Evolutionary conservation across 2,888 invertebrate species (phyloP).

Genomic region (Conistra vaccinii): DNA sequence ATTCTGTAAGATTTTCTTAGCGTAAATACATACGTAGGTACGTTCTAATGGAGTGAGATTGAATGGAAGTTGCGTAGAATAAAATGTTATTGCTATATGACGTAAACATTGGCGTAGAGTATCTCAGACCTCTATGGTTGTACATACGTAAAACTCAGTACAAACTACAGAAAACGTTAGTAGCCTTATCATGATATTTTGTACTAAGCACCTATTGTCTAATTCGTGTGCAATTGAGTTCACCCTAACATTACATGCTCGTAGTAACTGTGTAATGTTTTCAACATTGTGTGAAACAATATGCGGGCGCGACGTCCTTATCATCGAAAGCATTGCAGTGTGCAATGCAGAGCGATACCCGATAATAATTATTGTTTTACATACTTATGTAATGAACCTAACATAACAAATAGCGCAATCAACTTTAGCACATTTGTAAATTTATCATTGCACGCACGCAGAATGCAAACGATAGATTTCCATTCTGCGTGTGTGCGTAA

Average conservation of each 20-base stretch:
- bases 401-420: conserved; percentile 65
- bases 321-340: conserved; percentile 71
- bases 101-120: conserved; percentile 14
- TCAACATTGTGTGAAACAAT: conserved; percentile 64
- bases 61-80: conserved; percentile 4
- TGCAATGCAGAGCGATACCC: conserved; percentile 75
- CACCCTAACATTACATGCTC: conserved; percentile 55
- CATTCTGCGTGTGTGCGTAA: conserved; percentile 20
- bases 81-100: conserved; percentile 6
- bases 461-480: too few relatives aligned
- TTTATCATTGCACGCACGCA: too few relatives aligned
- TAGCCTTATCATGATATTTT: conserved; percentile 26
- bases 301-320: conserved; percentile 78
- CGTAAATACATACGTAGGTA: background rate
- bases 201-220: conserved; percentile 49
- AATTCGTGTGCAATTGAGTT: conserved; percentile 56
- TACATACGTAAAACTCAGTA: conserved; percentile 4
- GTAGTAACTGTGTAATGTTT: conserved; percentile 57
- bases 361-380: conserved; percentile 79
- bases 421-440: conserved; percentile 57
- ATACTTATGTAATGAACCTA: conserved; percentile 77
- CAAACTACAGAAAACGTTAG: conserved; percentile 22
- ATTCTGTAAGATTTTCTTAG: conserved; percentile 4
- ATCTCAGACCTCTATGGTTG: background rate
- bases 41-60: conserved; percentile 5